Evolutionary conservation across 2,888 invertebrate genomes (phyloP).

Genomic region (Euproctis similis): DNA sequence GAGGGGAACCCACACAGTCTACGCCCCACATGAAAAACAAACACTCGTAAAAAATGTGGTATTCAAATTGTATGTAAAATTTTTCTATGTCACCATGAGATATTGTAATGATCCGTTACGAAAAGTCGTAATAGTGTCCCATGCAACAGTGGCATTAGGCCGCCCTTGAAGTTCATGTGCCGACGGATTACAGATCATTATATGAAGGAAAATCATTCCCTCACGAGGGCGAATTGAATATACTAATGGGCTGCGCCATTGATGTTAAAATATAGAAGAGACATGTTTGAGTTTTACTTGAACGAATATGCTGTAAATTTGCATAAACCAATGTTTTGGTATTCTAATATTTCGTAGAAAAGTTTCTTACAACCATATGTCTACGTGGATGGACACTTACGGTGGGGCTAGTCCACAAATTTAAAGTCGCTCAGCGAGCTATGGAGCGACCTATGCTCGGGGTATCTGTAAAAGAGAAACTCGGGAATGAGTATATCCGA

Average conservation of each 20-base stretch:
- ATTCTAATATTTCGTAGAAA: too few relatives aligned
- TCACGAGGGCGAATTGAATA: constrained; percentile 67
- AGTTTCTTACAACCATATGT: too few relatives aligned
- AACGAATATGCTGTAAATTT: too few relatives aligned
- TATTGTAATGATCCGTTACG: constrained; percentile 73
- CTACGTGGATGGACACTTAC: too few relatives aligned
- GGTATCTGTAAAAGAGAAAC: too few relatives aligned
- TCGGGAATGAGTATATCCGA: too few relatives aligned
- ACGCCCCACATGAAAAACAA: constrained; percentile 69
- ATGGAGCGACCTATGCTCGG: too few relatives aligned
- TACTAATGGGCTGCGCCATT: constrained; percentile 54
- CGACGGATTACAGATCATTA: constrained; percentile 60
- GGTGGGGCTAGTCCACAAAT: too few relatives aligned
- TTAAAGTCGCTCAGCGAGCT: too few relatives aligned
- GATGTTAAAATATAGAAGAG: constrained; percentile 35
- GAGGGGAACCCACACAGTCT: constrained; percentile 32
- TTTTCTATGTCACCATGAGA: constrained; percentile 73
- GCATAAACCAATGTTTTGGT: too few relatives aligned
- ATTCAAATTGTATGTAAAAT: constrained; percentile 71
- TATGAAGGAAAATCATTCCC: constrained; percentile 59
- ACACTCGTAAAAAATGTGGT: constrained; percentile 66
- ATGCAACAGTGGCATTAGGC: constrained; percentile 62
- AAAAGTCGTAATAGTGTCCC: constrained; percentile 64
- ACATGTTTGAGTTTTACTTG: too few relatives aligned
- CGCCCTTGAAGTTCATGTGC: constrained; percentile 57